Conservation (phyloP, 2,113 vertebrate genomes). For the Oriolus oriolus region DNA sequence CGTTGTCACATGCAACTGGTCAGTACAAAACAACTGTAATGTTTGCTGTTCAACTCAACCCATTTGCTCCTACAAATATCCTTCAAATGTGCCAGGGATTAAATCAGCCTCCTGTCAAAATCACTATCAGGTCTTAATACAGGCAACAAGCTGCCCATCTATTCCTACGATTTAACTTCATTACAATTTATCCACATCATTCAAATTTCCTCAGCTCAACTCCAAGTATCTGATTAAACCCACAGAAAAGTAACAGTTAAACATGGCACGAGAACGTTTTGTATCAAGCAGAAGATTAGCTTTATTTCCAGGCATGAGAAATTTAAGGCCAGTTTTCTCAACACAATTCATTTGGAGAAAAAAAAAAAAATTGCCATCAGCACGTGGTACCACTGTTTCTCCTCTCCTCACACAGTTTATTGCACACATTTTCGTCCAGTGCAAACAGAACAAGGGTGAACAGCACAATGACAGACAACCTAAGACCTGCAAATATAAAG, state of each 20-base stretch:
- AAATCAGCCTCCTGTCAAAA: not conserved
- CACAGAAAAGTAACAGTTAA: not conserved
- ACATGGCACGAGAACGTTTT: not conserved
- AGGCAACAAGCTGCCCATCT: not conserved
- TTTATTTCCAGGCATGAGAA: slow-evolving; percentile 72
- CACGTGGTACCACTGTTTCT: not conserved
- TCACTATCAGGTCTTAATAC: not conserved
- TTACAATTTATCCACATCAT: not conserved
- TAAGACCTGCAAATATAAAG: not conserved
- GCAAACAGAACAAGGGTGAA: not conserved
- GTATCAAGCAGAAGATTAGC: slow-evolving; percentile 62
- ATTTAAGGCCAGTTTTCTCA: slow-evolving; percentile 43
- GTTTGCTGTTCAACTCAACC: not conserved
- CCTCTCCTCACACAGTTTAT: not conserved
- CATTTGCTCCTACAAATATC: not conserved
- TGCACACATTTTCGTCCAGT: not conserved
- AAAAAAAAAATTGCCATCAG: not conserved
- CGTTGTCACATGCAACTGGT: accelerated
- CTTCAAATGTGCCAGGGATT: not conserved
- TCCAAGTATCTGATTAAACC: not conserved
- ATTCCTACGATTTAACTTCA: not conserved
- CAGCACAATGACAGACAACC: not conserved
- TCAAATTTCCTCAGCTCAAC: not conserved
- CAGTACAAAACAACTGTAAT: not conserved
- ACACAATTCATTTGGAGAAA: not conserved